A percentile compares a stretch with the other conserved stretches of the same genome.
These are phyloP conservation scores for Drosophila gaucha DNA, from an alignment of 2,888 invertebrate species.

Conservation along the genomic window DNA sequence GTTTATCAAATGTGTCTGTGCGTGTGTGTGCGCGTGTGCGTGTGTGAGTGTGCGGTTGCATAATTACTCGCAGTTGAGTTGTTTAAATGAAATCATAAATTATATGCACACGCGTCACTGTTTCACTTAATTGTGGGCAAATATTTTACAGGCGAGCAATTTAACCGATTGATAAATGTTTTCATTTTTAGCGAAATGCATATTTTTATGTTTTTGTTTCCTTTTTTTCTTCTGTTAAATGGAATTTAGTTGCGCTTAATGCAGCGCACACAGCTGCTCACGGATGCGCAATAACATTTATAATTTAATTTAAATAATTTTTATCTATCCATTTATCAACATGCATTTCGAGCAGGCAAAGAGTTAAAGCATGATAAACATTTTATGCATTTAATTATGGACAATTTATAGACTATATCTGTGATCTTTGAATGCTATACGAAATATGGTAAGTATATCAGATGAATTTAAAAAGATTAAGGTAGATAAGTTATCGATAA, in stretches of 20 bases:
- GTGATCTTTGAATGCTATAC: neutral
- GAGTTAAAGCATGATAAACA: neutral
- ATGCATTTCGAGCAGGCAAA: neutral
- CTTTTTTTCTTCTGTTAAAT: neutral
- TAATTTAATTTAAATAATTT: conserved; percentile 12
- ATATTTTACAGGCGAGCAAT: conserved; percentile 62
- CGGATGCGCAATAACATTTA: conserved; percentile 5
- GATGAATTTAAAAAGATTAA: neutral
- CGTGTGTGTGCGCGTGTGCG: conserved; percentile 16
- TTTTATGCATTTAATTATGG: neutral
- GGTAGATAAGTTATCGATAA: neutral
- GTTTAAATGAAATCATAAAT: conserved; percentile 77
- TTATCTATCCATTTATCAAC: neutral
- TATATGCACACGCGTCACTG: conserved; percentile 57
- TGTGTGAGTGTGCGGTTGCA: conserved; percentile 48
- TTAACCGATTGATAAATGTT: conserved; percentile 59
- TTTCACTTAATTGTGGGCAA: conserved; percentile 71
- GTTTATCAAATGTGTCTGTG: conserved; percentile 9
- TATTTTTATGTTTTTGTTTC: neutral
- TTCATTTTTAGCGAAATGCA: conserved; percentile 8
- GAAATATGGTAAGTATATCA: neutral
- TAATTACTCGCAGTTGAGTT: conserved; percentile 75
- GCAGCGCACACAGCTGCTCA: conserved; percentile 1
- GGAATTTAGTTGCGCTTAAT: neutral
- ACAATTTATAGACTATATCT: neutral